These are phyloP conservation scores for Intellagama lesueurii DNA, from an alignment of 2,797 vertebrate genomes.

Conservation along the genomic window DNA sequence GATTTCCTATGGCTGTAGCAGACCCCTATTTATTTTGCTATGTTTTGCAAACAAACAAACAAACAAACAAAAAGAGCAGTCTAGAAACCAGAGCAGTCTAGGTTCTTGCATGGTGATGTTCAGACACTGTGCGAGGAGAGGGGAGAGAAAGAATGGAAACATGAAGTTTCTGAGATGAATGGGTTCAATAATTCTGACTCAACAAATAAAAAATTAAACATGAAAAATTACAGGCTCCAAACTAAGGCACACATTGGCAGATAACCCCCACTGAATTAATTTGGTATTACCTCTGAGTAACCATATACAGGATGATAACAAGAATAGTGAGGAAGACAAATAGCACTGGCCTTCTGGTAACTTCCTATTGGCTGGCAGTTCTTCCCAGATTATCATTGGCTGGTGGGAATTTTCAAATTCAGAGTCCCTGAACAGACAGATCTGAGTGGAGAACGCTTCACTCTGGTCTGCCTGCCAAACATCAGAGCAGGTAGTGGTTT, in stretches of 20 bases:
- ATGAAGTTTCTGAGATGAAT: not conserved
- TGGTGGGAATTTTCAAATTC: too few relatives aligned
- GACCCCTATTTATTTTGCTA: not conserved
- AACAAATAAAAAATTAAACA: not conserved
- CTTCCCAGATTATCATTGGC: too few relatives aligned
- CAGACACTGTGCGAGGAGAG: too few relatives aligned
- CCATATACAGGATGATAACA: not conserved
- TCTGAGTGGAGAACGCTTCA: too few relatives aligned
- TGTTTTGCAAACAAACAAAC: not conserved
- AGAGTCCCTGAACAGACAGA: too few relatives aligned
- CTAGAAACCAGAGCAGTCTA: not conserved
- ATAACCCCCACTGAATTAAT: not conserved
- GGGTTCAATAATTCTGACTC: not conserved
- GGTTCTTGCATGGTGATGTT: not conserved
- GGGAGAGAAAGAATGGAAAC: not conserved
- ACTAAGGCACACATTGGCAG: not conserved
- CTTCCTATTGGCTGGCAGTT: too few relatives aligned
- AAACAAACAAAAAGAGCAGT: too few relatives aligned
- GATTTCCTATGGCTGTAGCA: not conserved
- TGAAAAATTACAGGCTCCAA: not conserved
- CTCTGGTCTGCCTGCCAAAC: too few relatives aligned
- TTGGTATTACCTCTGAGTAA: too few relatives aligned
- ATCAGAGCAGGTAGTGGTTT: too few relatives aligned
- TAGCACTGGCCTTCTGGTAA: too few relatives aligned
- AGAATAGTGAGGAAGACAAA: too few relatives aligned